Evolutionary conservation across 2,113 vertebrate genomes (phyloP).

Genomic region (Cynoglossus semilaevis): DNA sequence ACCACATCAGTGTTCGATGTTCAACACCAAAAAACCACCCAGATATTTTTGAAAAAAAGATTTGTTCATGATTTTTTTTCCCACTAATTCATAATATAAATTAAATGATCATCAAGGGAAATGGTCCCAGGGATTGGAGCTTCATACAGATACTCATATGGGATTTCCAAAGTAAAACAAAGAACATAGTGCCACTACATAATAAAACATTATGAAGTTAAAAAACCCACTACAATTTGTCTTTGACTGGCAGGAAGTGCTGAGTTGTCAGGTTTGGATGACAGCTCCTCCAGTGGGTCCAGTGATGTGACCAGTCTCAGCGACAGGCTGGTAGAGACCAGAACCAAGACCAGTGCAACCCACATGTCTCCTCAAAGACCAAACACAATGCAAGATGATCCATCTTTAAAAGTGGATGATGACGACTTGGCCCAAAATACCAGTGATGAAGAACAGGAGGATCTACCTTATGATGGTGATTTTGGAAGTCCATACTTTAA

Average conservation of each 20-base stretch:
- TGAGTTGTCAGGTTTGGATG: conserved; percentile 54
- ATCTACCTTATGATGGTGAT: conserved; percentile 78
- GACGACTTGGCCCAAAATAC: conserved; percentile 61
- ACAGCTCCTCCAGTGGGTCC: conserved; percentile 45
- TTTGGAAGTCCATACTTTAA: conserved; percentile 48
- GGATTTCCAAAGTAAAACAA: too few species aligned
- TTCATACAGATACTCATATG: too few species aligned
- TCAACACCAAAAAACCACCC: too few species aligned
- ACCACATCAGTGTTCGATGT: too few species aligned
- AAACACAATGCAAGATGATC: conserved; percentile 36
- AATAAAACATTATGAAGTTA: too few species aligned
- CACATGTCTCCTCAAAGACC: conserved; percentile 36
- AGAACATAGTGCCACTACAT: too few species aligned
- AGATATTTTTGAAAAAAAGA: too few species aligned
- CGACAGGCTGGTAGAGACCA: conserved; percentile 14
- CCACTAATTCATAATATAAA: too few species aligned
- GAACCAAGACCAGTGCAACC: conserved; percentile 15
- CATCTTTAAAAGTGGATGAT: conserved; percentile 14
- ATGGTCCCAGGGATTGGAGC: too few species aligned
- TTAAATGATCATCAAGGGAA: too few species aligned
- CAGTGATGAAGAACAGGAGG: conserved; percentile 81
- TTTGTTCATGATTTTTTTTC: too few species aligned
- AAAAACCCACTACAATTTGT: too few species aligned
- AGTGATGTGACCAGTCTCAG: conserved; percentile 33
- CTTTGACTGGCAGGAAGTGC: conserved; percentile 48